Evolutionary conservation across 2,888 invertebrate genomes (phyloP).

Genomic region (Pandemis heparana): DNA sequence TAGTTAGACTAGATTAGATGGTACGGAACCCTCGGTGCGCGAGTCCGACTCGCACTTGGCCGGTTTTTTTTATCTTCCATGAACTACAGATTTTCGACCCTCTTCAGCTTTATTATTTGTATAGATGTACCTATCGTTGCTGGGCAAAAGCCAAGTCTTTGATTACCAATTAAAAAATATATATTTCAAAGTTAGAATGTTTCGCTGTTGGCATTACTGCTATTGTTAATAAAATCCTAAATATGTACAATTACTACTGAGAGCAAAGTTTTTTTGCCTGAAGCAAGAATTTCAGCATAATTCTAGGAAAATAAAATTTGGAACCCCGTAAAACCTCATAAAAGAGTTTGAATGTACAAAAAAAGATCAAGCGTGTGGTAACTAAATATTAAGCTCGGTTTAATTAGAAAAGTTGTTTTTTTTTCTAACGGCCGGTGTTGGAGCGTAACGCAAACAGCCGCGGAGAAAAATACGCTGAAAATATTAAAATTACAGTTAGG

Average conservation of each 20-base stretch:
- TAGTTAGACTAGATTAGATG: too few relatives aligned
- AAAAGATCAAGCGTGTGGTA: conserved; percentile 21
- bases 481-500: conserved; percentile 24
- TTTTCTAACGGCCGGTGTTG: conserved; percentile 17
- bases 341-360: background rate
- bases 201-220: too few relatives aligned
- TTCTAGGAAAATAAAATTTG: background rate
- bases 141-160: too few relatives aligned
- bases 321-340: background rate
- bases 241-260: background rate
- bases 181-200: too few relatives aligned
- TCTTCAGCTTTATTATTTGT: too few relatives aligned
- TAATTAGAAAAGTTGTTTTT: conserved; percentile 35
- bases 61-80: too few relatives aligned
- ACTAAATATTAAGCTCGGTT: conserved; percentile 28
- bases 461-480: conserved; percentile 18
- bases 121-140: too few relatives aligned
- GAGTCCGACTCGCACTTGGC: too few relatives aligned
- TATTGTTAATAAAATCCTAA: background rate
- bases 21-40: too few relatives aligned
- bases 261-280: background rate
- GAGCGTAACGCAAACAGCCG: conserved; percentile 26
- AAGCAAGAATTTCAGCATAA: background rate
- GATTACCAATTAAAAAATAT: too few relatives aligned
- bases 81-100: too few relatives aligned